Evolutionary conservation across 2,888 invertebrate genomes (phyloP).

Genomic region (Ariolimax columbianus): DNA sequence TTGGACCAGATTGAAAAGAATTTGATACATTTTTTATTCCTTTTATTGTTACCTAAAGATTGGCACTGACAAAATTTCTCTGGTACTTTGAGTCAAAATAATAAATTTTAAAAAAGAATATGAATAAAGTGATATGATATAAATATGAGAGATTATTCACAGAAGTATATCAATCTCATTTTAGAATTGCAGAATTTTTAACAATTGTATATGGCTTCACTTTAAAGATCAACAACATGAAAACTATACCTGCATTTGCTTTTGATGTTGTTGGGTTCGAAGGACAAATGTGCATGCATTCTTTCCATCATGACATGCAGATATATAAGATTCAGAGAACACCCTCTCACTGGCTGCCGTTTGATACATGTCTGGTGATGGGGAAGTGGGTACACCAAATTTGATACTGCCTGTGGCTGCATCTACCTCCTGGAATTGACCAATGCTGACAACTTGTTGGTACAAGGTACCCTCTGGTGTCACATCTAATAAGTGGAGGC

Average conservation of each 20-base stretch:
- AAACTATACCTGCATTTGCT: slow-evolving; percentile 18
- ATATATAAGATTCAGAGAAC: slow-evolving; percentile 63
- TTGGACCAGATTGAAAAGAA: no score
- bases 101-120: no score
- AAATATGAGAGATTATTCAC: no score
- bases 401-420: slow-evolving; percentile 30
- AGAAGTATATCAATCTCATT: no score
- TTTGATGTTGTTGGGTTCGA: slow-evolving; percentile 17
- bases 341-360: slow-evolving; percentile 59
- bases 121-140: no score
- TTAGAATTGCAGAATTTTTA: no score
- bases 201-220: no score
- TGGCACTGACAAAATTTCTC: no score
- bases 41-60: no score
- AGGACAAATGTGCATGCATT: slow-evolving; percentile 53
- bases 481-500: slow-evolving; percentile 91
- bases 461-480: slow-evolving; percentile 89
- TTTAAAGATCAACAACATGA: neutral
- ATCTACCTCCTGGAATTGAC: slow-evolving; percentile 56
- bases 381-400: slow-evolving; percentile 31
- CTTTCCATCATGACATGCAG: slow-evolving; percentile 34
- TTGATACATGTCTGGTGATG: slow-evolving; percentile 72
- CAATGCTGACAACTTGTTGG: slow-evolving; percentile 84
- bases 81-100: no score
- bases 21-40: no score